Base-by-base conservation (phyloP, 2,888 invertebrate genomes). In the Tholera decimalis region DNA sequence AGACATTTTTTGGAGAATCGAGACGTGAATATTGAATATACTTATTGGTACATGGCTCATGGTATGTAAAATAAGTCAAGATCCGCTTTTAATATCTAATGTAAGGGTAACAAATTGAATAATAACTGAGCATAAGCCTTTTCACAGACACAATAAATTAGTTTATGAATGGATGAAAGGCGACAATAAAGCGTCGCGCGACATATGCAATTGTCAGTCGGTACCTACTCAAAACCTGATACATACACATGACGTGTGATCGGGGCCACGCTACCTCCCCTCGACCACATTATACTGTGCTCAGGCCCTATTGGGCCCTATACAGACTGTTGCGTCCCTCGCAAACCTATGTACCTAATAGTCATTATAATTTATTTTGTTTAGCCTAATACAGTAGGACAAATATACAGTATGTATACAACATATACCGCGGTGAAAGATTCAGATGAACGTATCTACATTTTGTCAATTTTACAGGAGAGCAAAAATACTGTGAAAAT, bases 1-100 rank as follows among this genome's bases (percentile, higher is more conserved):
- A 37, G 54, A 37, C 3, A 54, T 63, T 79, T n/a, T 82, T 68
- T 63, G 66, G 62, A 62, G 51, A 67, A 28, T 47, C 41, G 47
- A 78, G 50, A 66, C 47, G 44, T 62, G 74, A 69, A 62, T 65
- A 47, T 13, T 28, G 47, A 47, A 47, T 47, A 63, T 55, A 58
- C 50, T 49, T n/a, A n/a, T n/a, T n/a, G n/a, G n/a, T n/a, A n/a
- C n/a, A 58, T 26, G 28, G 15, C 56, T 53, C 65, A 24, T 57
- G 60, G 47, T 49, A 26, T 15, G n/a, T 57, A 35, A 11, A 60
- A 35, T 30, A 20, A 35, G 26, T 30, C 37, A 9, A 15, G 8
- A 69, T 73, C 30, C 6, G 22, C 9, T 54, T 54, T 37, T 62
- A 30, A 71, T 18, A 6, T 54, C 30, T 62, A 30, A 71, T 18